These are phyloP conservation scores for Malacoraja senta DNA, from an alignment of 2,797 vertebrate species.

Conservation along the genomic window DNA sequence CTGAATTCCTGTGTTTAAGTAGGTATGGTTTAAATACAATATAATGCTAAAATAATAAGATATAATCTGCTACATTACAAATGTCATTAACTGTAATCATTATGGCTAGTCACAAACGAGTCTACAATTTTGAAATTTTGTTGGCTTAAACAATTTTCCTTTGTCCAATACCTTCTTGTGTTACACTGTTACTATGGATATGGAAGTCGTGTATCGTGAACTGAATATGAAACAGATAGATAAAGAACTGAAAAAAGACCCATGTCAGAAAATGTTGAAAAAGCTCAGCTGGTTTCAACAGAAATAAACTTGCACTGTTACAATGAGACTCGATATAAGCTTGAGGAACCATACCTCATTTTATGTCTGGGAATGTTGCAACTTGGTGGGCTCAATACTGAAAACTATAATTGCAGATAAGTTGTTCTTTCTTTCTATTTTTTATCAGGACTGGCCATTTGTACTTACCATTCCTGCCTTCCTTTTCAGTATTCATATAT, in stretches of 20 bases:
- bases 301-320: too few species aligned
- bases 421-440: too few species aligned
- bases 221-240: neutral
- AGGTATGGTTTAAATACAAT: neutral
- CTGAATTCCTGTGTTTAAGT: neutral
- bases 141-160: neutral
- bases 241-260: neutral
- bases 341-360: too few species aligned
- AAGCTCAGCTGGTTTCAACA: too few species aligned
- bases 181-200: neutral
- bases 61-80: neutral
- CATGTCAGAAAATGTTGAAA: neutral
- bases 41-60: constrained; percentile 6
- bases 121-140: constrained; percentile 10
- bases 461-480: too few species aligned
- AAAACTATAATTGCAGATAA: too few species aligned
- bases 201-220: neutral
- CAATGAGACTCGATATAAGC: too few species aligned
- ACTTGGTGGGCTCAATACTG: too few species aligned
- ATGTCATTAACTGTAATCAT: neutral
- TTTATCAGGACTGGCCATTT: too few species aligned
- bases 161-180: neutral
- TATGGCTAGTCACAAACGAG: neutral
- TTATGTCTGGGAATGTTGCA: too few species aligned
- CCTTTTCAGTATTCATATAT: too few species aligned